Evolutionary conservation across 2,113 vertebrate species (phyloP).

Genomic region (Lontra canadensis): DNA sequence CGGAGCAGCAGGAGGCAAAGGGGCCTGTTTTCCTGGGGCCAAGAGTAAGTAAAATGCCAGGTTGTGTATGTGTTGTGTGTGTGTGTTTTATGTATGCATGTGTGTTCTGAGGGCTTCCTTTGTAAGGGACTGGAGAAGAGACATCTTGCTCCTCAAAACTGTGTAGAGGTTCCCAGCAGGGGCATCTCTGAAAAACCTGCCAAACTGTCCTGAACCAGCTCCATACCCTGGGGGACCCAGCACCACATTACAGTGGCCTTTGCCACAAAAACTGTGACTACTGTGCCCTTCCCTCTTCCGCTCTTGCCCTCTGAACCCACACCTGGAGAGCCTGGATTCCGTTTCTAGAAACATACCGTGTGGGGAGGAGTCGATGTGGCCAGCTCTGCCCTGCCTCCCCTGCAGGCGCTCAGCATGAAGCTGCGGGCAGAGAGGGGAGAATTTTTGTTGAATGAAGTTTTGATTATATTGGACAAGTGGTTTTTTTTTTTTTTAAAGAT

Average conservation of each 20-base stretch:
- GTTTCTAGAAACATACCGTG: neutral
- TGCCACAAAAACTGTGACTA: neutral
- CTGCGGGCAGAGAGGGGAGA: neutral
- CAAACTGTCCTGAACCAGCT: neutral
- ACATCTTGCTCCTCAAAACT: neutral
- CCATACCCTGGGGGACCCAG: neutral
- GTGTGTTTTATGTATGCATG: neutral
- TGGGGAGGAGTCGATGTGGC: neutral
- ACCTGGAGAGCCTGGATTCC: neutral
- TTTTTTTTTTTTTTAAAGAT: neutral
- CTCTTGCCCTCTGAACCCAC: neutral
- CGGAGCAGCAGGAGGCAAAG: neutral
- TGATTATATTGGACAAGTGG: neutral
- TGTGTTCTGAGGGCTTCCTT: neutral
- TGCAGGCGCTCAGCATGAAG: neutral
- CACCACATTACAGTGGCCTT: neutral
- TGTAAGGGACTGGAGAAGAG: neutral
- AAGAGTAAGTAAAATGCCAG: neutral
- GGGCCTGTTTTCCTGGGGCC: neutral
- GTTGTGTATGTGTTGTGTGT: neutral
- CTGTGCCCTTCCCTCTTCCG: neutral
- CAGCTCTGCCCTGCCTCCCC: rapidly evolving
- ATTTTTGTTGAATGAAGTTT: neutral
- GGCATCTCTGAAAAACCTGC: neutral
- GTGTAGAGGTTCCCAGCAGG: neutral